phyloP scores from a whole-genome alignment of 2,113 vertebrate species.

The Stigmatopora nigra region DNA sequence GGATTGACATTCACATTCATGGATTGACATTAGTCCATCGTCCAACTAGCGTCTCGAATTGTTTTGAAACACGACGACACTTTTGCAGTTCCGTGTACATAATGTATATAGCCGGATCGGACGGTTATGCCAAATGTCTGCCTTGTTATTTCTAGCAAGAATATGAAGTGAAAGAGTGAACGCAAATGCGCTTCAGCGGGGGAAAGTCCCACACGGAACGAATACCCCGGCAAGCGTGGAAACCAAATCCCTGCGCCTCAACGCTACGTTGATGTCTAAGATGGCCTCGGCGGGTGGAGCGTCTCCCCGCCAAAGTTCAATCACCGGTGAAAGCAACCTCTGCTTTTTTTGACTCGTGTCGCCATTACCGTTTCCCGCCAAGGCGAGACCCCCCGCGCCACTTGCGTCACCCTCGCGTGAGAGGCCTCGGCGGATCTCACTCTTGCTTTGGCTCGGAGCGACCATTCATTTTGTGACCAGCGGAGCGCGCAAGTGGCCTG shows the following conservation, averaged over 20 bases:
- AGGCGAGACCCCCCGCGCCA: slow-evolving; percentile 82
- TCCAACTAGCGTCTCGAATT: slow-evolving; percentile 84
- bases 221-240: slow-evolving; percentile 86
- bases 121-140: slow-evolving; percentile 81
- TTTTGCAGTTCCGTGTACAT: slow-evolving; percentile 80
- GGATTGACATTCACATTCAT: too few species aligned
- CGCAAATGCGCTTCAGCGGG: slow-evolving; percentile 77
- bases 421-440: slow-evolving; percentile 67
- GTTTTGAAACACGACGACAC: slow-evolving; percentile 80
- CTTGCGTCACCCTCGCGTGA: slow-evolving; percentile 93
- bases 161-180: slow-evolving; percentile 87
- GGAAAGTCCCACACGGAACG: slow-evolving; percentile 89
- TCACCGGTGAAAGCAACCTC: slow-evolving; percentile 65
- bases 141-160: slow-evolving; percentile 94
- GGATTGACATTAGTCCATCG: slow-evolving; percentile 73
- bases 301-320: slow-evolving; percentile 87
- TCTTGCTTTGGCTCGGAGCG: slow-evolving; percentile 75
- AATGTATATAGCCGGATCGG: slow-evolving; percentile 78
- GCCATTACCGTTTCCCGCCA: slow-evolving; percentile 62
- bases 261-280: slow-evolving; percentile 96
- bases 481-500: slow-evolving; percentile 87
- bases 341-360: slow-evolving; percentile 63
- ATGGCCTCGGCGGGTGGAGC: slow-evolving; percentile 96
- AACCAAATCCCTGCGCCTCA: slow-evolving; percentile 92
- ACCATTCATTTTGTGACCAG: slow-evolving; percentile 73